Evolutionary conservation across 2,797 vertebrate species (phyloP), one percentile per base, ranked within the genome.

Genomic region (Schizothorax lantsangensis): DNA sequence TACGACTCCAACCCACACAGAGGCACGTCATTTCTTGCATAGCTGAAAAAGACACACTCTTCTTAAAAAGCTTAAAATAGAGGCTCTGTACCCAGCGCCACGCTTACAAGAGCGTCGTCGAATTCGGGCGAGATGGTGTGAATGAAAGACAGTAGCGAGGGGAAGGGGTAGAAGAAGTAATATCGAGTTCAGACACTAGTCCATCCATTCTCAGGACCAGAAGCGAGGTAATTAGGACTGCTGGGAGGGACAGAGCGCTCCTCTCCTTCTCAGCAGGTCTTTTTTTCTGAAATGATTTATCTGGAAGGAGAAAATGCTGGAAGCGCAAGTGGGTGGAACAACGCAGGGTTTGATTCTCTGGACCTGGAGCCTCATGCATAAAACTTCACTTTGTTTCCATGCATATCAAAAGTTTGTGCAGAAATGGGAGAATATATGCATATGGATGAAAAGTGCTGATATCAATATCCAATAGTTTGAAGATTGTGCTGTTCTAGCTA

Each of bases 201-300:
- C 62, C 79, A 81, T 81, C 79, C 62, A 81, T 81, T 81, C 79
- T 81, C 79, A 47, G 79, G 59, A 66, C 59, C 26, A 81, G 62
- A 68, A 57, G 59, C 17, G 43, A 81, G 43, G 62, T 81, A 81
- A 81, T 81, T 68, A 81, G 62, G 43, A 81, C 79, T 47, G 79
- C 79, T 81, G 79, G 79, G 79, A 81, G 79, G 79, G 79, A 81
- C 79, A 68, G 79, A 33, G 62, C 2, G 11, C 62, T 66, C 21
- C 62, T 81, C 79, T 47, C 9, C n/a, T 80, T 64, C 79, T 80
- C 79, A 80, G 79, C 79, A 62, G 62, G 40, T 81, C 38, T 79
- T 49, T 81, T 79, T 79, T 30, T 79, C 17, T 71, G 38, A 71
- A 82, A 82, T 71, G 64, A 69, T 82, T 82, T 71, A 82, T 82